Conservation (phyloP, 2,113 vertebrate genomes). For the Girardinichthys multiradiatus region DNA sequence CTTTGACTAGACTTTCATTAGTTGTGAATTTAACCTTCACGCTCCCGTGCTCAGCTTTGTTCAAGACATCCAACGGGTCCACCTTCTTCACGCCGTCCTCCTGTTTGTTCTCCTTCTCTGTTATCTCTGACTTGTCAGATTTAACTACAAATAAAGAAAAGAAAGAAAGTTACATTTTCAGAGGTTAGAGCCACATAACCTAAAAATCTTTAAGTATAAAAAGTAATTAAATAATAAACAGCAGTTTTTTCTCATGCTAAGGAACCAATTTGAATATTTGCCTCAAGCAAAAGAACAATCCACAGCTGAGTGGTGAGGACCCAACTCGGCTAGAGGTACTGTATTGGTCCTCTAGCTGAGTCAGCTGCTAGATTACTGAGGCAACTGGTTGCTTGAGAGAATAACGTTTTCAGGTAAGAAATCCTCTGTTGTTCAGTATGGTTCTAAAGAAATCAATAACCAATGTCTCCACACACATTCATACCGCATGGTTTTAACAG, state of each 20-base stretch:
- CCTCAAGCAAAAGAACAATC: too few relatives aligned
- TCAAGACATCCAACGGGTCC: constrained; percentile 34
- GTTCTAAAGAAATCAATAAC: background rate
- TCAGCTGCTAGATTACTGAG: background rate
- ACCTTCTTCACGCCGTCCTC: constrained; percentile 52
- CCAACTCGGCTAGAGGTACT: too few relatives aligned
- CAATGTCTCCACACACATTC: background rate
- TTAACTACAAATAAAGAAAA: constrained; percentile 50
- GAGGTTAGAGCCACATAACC: background rate
- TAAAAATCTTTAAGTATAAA: background rate
- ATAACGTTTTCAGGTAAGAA: background rate
- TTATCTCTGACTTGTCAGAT: constrained; percentile 54
- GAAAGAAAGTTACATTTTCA: background rate
- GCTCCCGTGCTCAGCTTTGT: constrained; percentile 49
- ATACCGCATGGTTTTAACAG: background rate
- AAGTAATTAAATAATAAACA: too few relatives aligned
- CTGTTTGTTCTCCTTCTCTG: constrained; percentile 47
- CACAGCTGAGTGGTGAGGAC: too few relatives aligned
- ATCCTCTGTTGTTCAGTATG: background rate
- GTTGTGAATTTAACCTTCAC: constrained; percentile 53
- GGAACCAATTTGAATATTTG: background rate
- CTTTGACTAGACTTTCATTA: constrained; percentile 22
- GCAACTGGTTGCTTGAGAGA: background rate
- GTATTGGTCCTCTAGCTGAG: background rate
- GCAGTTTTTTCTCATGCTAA: background rate